Base-by-base conservation (phyloP, 2,113 vertebrate species). In the Empidonax alnorum region DNA sequence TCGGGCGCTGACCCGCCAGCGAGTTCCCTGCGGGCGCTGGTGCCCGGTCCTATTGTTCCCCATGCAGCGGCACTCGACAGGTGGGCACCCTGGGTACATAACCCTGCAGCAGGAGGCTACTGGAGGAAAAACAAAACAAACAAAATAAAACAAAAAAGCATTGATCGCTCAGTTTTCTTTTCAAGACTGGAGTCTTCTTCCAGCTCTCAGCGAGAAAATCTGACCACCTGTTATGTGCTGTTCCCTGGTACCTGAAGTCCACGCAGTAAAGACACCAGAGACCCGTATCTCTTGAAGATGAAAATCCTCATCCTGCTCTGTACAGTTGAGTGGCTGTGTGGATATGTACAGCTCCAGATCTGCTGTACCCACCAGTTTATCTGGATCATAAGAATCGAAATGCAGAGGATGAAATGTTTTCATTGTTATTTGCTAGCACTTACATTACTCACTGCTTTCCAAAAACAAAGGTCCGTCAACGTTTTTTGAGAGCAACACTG, bases 21-120 rank as follows among this genome's bases (percentile, higher is more conserved):
- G 12, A 6, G 9, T 15, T 39, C 17, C 59, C 56, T 58, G 33
- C 20, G 12, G 12, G 44, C 3, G 69, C 44, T 50, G 66, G 35
- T 11, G 74, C 76, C 28, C 0, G 50, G 50, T 25, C 56, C 5
- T 2, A 55, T 3, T 4, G 15, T 0, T 61, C 24, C 27, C 50
- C 41, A 3, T 1, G n/a, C 31, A 21, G 73, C 41, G 19, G 28
- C 72, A 16, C 67, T 39, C 39, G 33, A 2, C 61, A 9, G 75
- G 65, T 6, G 33, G 74, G 71, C 71, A 50, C 67, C 24, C 27
- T 6, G 21, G 14, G 52, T 2, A 15, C 75, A 28, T 19, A 9
- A 25, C 33, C 28, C 73, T 21, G 52, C 42, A 17, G 50, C 67
- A 4, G 61, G 61, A 27, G 18, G 2, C 22, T 31, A 7, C 28